Conservation (phyloP, 2,888 invertebrate genomes). For the Apantesis nais region DNA sequence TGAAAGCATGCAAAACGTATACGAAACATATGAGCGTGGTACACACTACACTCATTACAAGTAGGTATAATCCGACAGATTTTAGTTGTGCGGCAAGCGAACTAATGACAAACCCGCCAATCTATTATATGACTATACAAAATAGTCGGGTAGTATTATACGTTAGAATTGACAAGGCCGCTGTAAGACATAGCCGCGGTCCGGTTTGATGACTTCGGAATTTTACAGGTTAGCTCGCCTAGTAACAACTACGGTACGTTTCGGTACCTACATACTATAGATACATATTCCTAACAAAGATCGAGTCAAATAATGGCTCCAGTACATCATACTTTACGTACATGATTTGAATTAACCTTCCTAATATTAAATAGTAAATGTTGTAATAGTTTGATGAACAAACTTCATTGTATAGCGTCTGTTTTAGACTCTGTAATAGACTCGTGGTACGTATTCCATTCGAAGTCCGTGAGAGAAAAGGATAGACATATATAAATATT, state of each 20-base stretch:
- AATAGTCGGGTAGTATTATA: slow-evolving; percentile 45
- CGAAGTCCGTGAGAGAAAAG: background rate
- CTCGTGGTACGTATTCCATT: background rate
- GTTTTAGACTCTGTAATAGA: background rate
- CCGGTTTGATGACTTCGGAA: slow-evolving; percentile 29
- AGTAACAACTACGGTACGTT: slow-evolving; percentile 55
- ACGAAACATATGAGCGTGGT: slow-evolving; percentile 53
- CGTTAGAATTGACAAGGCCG: slow-evolving; percentile 39
- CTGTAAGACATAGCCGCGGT: background rate
- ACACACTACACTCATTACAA: slow-evolving; percentile 44
- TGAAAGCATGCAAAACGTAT: slow-evolving; percentile 64
- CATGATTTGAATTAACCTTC: background rate
- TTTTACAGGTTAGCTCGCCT: slow-evolving; percentile 51
- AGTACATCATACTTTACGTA: background rate
- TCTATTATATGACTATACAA: slow-evolving; percentile 33
- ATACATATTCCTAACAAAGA: background rate
- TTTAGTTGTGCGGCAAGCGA: slow-evolving; percentile 25
- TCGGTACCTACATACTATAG: background rate
- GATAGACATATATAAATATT: too few species aligned
- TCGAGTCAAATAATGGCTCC: background rate
- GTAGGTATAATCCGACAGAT: slow-evolving; percentile 47
- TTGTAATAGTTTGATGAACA: background rate
- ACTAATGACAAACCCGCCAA: slow-evolving; percentile 11
- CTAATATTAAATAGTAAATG: background rate
- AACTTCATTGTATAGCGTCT: background rate